Percentiles rank a stretch among this genome's conserved stretches.
phyloP scores from a whole-genome alignment of 2,888 invertebrate species.

The Drosophila atripex region DNA sequence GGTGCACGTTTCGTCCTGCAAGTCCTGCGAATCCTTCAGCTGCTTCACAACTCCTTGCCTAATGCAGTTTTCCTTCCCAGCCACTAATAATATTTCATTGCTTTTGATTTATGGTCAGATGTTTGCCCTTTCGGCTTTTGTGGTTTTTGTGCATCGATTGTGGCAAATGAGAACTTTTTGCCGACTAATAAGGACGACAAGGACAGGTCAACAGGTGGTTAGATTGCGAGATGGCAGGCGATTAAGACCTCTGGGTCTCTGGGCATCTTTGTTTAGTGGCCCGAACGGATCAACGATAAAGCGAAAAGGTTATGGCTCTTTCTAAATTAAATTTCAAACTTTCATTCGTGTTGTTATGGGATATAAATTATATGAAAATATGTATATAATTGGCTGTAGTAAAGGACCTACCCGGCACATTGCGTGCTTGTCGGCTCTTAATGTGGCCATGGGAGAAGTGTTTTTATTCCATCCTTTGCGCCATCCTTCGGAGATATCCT shows the following conservation, averaged over 20 bases:
- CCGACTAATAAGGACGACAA: slow-evolving; percentile 14
- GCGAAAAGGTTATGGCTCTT: slow-evolving; percentile 35
- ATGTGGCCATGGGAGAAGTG: slow-evolving; percentile 19
- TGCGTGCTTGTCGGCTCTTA: slow-evolving; percentile 40
- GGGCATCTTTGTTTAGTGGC: neutral
- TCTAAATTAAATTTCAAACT: slow-evolving; percentile 60
- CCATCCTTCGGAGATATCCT: neutral
- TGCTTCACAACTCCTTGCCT: neutral
- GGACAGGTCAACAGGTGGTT: slow-evolving; percentile 33
- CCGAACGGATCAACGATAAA: slow-evolving; percentile 9
- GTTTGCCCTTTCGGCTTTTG: slow-evolving; percentile 10
- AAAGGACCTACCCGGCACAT: slow-evolving; percentile 16
- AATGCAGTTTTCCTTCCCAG: slow-evolving; percentile 36
- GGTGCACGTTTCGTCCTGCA: slow-evolving; percentile 10
- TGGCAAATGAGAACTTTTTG: neutral
- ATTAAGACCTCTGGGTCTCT: slow-evolving; percentile 11
- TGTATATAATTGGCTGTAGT: slow-evolving; percentile 1
- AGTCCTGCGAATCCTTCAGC: neutral
- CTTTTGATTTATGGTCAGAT: slow-evolving; percentile 69
- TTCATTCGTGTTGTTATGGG: neutral
- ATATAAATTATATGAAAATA: slow-evolving; percentile 1
- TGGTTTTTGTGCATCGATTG: slow-evolving; percentile 26
- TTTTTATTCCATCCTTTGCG: neutral
- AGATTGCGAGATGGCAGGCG: slow-evolving; percentile 3
- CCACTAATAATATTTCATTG: slow-evolving; percentile 75